Evolutionary conservation across 2,113 vertebrate species (phyloP).

Genomic region (Neodontobutis hainanensis): DNA sequence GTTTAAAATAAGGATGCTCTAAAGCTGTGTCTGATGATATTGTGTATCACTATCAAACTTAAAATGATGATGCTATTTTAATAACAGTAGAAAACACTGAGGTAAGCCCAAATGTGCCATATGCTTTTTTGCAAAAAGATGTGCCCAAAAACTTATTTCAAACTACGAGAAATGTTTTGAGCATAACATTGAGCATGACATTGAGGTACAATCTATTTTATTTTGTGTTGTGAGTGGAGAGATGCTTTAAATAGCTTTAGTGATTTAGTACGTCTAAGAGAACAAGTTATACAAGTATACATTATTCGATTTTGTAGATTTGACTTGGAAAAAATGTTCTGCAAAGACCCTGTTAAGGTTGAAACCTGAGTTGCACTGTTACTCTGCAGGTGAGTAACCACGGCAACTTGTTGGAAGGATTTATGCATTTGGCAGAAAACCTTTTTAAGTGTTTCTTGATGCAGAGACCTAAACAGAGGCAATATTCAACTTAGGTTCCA

Average conservation of each 20-base stretch:
- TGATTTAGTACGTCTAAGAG: slow-evolving; percentile 6
- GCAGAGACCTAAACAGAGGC: slow-evolving; percentile 12
- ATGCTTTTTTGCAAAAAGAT: too few relatives aligned
- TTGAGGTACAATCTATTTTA: not conserved
- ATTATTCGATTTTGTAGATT: too few relatives aligned
- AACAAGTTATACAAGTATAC: too few relatives aligned
- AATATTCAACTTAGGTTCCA: slow-evolving; percentile 6
- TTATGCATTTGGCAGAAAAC: not conserved
- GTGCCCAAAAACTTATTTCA: too few relatives aligned
- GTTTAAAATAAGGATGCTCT: too few relatives aligned
- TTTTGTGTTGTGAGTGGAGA: slow-evolving; percentile 5
- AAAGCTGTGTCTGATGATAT: too few relatives aligned
- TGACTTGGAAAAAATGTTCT: not conserved
- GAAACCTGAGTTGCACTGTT: not conserved
- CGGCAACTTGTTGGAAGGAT: not conserved
- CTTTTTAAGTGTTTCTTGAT: not conserved
- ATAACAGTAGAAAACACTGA: too few relatives aligned
- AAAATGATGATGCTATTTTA: too few relatives aligned
- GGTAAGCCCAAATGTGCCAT: too few relatives aligned
- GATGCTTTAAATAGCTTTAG: slow-evolving; percentile 25
- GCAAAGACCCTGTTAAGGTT: not conserved
- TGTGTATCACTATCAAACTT: too few relatives aligned
- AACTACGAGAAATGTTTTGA: too few relatives aligned
- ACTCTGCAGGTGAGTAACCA: not conserved
- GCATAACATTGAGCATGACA: too few relatives aligned